Base-by-base conservation (phyloP, 2,888 invertebrate genomes). In the Cheilosia urbana region DNA sequence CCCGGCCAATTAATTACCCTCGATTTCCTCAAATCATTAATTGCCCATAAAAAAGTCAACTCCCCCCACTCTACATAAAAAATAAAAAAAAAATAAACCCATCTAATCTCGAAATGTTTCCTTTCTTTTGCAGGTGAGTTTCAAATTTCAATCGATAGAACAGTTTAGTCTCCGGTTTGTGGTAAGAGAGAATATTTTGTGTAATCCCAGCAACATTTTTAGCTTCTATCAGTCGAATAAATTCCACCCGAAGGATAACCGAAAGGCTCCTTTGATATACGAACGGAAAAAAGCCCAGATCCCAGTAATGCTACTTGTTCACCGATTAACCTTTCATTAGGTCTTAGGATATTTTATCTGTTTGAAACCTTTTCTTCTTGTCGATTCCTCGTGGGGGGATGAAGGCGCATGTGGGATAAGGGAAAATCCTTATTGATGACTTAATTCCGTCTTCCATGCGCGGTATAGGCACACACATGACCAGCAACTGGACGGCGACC, bases 281-380 rank as follows among this genome's bases (percentile, higher is more conserved):
- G 49, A 57, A 40, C 34, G 49, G 21, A 51, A 63, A 65, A 75
- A 63, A 49, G 13, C 45, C 49, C 42, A 40, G 53, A 37, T 40
- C 15, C 47, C 45, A 60, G 60, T 68, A 77, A 77, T 77, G 72
- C 42, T 78, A 62, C 65, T 75, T 42, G 69, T 69, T 69, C 63
- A 24, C 51, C 65, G 84, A 79, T 79, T 79, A 79, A 79, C 71
- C 79, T 75, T 76, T 79, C 73, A 84, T 75, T 63, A 75, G 78
- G 79, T 58, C 79, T 84, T 68, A 84, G 53, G 73, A 75, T 75
- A 79, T 79, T 75, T 63, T 60, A 75, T 66, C 65, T 62, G 21
- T 21, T 49, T 21, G 75, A 75, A 66, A 62, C 66, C 63, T 69
- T 75, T 69, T 63, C 40, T 30, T 13, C 19, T 47, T 65, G 27